Evolutionary conservation across 2,113 vertebrate genomes (phyloP).

Genomic region (Lamprologus sp.): DNA sequence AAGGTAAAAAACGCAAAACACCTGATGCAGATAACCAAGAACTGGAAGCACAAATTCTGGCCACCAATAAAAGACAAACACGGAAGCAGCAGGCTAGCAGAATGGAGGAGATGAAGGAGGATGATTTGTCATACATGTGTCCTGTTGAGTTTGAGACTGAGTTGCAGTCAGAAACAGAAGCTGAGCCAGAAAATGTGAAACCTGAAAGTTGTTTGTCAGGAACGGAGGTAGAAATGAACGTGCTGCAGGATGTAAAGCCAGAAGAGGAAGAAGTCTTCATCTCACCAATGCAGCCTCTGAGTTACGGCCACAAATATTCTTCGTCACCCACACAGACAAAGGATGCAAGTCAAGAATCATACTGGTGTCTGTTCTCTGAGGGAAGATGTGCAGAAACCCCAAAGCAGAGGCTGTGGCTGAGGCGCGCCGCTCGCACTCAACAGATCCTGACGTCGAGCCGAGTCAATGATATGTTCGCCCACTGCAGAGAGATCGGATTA

Average conservation of each 20-base stretch:
- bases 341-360: neutral
- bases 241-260: neutral
- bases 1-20: neutral
- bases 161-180: neutral
- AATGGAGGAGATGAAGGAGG: neutral
- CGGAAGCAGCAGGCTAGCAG: neutral
- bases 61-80: neutral
- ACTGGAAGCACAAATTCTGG: neutral
- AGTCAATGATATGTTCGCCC: neutral
- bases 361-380: neutral
- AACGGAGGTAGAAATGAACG: accelerated
- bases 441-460: neutral
- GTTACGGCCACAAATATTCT: accelerated
- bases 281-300: neutral
- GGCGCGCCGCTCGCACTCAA: neutral
- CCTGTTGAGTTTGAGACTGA: constrained; percentile 3
- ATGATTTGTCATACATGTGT: constrained; percentile 8
- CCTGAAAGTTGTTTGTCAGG: neutral
- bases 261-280: neutral
- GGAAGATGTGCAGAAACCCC: neutral
- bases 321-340: neutral
- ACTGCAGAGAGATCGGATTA: neutral
- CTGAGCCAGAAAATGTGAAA: neutral
- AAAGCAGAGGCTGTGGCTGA: neutral
- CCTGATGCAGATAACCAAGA: neutral